Conservation (phyloP, 2,113 vertebrate species). For the Riparia riparia region DNA sequence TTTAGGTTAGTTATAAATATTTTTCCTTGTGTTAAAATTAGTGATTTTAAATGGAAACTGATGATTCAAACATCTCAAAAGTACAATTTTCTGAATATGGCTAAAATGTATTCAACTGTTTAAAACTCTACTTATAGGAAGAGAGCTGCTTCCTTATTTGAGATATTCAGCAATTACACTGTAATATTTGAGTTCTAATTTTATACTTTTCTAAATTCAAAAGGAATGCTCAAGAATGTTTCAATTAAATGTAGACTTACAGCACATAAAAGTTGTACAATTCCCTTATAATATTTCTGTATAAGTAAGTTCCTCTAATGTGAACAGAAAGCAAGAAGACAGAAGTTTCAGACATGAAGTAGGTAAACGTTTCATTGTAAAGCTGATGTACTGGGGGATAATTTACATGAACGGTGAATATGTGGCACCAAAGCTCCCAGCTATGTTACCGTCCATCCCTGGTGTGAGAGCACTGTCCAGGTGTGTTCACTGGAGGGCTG, state of each 20-base stretch:
- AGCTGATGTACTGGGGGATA: background rate
- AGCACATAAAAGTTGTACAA: background rate
- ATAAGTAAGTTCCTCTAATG: background rate
- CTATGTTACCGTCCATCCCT: accelerated
- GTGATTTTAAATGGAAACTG: background rate
- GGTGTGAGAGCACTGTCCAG: accelerated
- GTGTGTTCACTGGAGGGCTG: slow-evolving; percentile 53
- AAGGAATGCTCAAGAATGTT: background rate
- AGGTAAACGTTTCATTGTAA: background rate
- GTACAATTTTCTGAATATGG: background rate
- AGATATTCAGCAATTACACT: background rate
- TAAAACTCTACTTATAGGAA: background rate
- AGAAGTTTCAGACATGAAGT: background rate
- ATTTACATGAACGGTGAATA: accelerated
- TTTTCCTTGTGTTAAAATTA: slow-evolving; percentile 5
- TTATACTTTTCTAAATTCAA: background rate
- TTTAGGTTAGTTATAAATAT: background rate
- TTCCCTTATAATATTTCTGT: background rate
- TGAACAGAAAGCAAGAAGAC: background rate
- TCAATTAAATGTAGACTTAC: background rate
- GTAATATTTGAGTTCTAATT: background rate
- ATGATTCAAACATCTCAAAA: background rate
- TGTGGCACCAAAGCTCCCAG: background rate
- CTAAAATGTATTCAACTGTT: background rate
- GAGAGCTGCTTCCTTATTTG: slow-evolving; percentile 2